phyloP scores from a whole-genome alignment of 2,888 invertebrate genomes.

The Crocallis elinguaria region DNA sequence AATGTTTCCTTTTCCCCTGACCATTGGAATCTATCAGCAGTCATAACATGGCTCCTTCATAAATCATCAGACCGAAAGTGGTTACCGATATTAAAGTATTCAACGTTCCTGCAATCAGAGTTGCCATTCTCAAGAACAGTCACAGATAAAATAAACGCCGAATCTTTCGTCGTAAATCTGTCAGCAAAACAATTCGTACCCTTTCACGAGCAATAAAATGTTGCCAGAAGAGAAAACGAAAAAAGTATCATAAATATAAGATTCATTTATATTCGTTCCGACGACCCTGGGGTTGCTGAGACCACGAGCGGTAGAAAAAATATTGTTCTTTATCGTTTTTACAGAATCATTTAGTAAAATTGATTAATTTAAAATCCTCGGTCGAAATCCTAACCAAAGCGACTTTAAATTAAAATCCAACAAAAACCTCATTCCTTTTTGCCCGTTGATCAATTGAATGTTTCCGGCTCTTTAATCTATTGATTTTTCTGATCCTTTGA shows the following conservation, averaged over 20 bases:
- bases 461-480: conserved; percentile 68
- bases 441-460: conserved; percentile 67
- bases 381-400: conserved; percentile 47
- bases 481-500: conserved; percentile 69
- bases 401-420: conserved; percentile 75
- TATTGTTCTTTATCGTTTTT: conserved; percentile 10
- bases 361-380: conserved; percentile 42
- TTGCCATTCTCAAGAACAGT: conserved; percentile 60
- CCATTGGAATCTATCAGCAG: conserved; percentile 1
- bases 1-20: not conserved
- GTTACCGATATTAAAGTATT: conserved; percentile 51
- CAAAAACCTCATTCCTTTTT: conserved; percentile 70
- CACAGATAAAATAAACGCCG: conserved; percentile 79
- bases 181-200: conserved; percentile 83
- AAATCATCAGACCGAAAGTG: conserved; percentile 46
- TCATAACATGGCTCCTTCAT: conserved; percentile 37
- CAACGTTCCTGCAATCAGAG: conserved; percentile 55
- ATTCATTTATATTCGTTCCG: conserved; percentile 83
- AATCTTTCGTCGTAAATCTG: conserved; percentile 83
- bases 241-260: conserved; percentile 84
- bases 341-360: conserved; percentile 16
- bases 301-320: conserved; percentile 56
- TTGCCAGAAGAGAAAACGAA: conserved; percentile 77
- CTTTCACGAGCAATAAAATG: conserved; percentile 84
- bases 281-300: conserved; percentile 67